Evolutionary conservation across 2,888 invertebrate species (phyloP), one percentile per base, ranked within the genome.

Genomic region (Panopea generosa): DNA sequence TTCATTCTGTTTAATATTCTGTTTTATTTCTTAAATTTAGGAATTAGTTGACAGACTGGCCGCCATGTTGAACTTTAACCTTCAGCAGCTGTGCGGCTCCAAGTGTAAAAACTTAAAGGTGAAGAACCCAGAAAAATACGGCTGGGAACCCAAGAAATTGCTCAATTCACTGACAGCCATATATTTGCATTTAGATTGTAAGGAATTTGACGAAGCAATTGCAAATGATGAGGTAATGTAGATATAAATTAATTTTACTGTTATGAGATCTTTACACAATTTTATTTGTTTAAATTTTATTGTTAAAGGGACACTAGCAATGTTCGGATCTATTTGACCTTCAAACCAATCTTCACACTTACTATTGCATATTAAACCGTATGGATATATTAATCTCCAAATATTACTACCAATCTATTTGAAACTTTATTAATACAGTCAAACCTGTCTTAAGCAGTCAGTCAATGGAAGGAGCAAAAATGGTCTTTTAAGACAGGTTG

Each of bases 1-100:
- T n/a, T n/a, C n/a, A n/a, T n/a, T n/a, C n/a, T n/a, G n/a, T n/a
- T n/a, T n/a, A n/a, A n/a, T n/a, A n/a, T n/a, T n/a, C n/a, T n/a
- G n/a, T n/a, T n/a, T n/a, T 11, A 33, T 33, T 33, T 33, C 11
- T 11, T 33, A 7, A 4, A 33, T 33, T 11, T 33, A 33, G 92
- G 98, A 98, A 93, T 94, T 99, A 80, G 98, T 97, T 50, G 98
- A 98, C 91, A 94, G 98, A 63, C 95, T 99, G 69, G 98, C 99
- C 66, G 98, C 99, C 69, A 99, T 99, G 99, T 94, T 99, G 84
- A 99, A 99, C 93, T 99, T 98, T 93, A 99, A 99, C 94, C 94
- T 99, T 83, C 96, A 97, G 91, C 99, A 99, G 92, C 94, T 99
- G 59, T 98, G 98, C 93, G 98, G 99, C 11, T 96, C 97, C 55